Percentiles rank a stretch among this genome's conserved stretches.
Evolutionary conservation across 2,797 vertebrate genomes (phyloP).

Genomic region (Sitta carolinensis): DNA sequence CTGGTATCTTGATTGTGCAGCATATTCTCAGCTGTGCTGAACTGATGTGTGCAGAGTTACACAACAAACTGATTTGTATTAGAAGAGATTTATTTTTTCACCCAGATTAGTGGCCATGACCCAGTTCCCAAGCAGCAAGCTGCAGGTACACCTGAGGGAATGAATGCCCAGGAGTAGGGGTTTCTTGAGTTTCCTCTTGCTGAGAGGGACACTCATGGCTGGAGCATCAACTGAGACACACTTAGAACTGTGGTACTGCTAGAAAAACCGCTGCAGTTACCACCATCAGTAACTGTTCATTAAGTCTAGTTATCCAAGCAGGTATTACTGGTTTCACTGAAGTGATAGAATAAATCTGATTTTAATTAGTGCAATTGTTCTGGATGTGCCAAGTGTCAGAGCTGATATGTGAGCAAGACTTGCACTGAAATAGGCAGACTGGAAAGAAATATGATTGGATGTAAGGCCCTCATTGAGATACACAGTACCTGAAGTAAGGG

Average conservation of each 20-base stretch:
- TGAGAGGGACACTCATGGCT: not conserved
- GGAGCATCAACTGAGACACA: not conserved
- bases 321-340: not conserved
- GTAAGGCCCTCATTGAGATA: not conserved
- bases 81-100: not conserved
- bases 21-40: not conserved
- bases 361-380: not conserved
- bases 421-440: not conserved
- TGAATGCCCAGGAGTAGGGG: not conserved
- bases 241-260: not conserved
- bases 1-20: not conserved
- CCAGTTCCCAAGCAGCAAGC: not conserved
- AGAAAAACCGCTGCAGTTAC: not conserved
- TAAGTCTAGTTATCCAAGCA: not conserved
- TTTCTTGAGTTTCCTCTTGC: not conserved
- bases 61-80: not conserved
- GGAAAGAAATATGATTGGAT: not conserved
- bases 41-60: not conserved
- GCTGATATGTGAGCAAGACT: not conserved
- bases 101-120: not conserved
- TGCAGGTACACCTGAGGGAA: not conserved
- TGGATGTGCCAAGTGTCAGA: not conserved
- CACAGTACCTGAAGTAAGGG: not conserved
- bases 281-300: not conserved
- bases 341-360: not conserved